Conservation (phyloP, 1,140 invertebrate genomes). For the Dendrolimus kikuchii region DNA sequence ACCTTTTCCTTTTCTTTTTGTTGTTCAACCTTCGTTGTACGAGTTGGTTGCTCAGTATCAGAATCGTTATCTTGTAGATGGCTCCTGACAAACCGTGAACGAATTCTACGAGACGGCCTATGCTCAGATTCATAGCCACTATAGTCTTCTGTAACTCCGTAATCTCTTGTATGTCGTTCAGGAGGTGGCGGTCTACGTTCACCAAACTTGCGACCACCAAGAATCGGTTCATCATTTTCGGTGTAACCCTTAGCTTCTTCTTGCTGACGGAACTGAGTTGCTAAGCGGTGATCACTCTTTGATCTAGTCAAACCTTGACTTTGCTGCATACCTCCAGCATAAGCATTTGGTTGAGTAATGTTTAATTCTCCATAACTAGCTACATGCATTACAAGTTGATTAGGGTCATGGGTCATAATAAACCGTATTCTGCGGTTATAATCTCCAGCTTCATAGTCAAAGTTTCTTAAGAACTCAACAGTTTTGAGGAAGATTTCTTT, state of each 20-base stretch:
- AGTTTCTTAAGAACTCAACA: conserved; percentile 93
- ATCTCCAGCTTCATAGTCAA: conserved; percentile 93
- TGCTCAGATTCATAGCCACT: conserved; percentile 78
- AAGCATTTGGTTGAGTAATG: conserved; percentile 76
- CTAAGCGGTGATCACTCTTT: conserved; percentile 93
- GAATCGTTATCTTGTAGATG: conserved; percentile 80
- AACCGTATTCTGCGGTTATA: conserved; percentile 89
- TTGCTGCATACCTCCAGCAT: conserved; percentile 75
- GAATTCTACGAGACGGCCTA: conserved; percentile 77
- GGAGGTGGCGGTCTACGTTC: conserved; percentile 73
- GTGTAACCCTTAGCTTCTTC: conserved; percentile 78
- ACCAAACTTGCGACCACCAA: conserved; percentile 82
- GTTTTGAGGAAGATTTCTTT: conserved; percentile 96
- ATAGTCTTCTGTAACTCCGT: conserved; percentile 72
- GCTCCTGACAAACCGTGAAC: conserved; percentile 80
- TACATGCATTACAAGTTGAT: conserved; percentile 88
- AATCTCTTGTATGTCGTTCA: conserved; percentile 68
- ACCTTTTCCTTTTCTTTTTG: conserved; percentile 84
- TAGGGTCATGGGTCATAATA: conserved; percentile 90
- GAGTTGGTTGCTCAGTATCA: conserved; percentile 75
- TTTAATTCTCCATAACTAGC: conserved; percentile 91
- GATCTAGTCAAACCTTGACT: conserved; percentile 88
- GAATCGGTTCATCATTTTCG: conserved; percentile 74
- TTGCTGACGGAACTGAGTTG: conserved; percentile 90
- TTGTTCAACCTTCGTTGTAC: conserved; percentile 74